Evolutionary conservation across 1,140 invertebrate species (phyloP).

Genomic region (Lepidostoma basale): DNA sequence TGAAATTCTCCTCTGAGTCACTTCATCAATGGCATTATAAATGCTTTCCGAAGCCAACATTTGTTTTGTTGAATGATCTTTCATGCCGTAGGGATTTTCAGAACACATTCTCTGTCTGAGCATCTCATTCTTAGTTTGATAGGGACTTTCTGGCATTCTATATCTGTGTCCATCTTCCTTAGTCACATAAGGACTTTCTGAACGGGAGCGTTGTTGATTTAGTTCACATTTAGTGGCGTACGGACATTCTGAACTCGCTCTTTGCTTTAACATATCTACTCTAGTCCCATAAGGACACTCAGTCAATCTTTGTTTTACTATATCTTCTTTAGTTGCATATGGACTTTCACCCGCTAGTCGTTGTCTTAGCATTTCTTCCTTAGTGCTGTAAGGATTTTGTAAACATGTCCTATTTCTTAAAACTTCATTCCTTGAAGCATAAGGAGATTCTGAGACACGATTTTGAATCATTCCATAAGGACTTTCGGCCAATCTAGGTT

Average conservation of each 20-base stretch:
- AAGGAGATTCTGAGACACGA: slow-evolving; percentile 46
- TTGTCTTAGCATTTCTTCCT: slow-evolving; percentile 57
- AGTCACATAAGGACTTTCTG: slow-evolving; percentile 55
- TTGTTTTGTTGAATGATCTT: slow-evolving; percentile 16
- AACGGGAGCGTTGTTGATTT: slow-evolving; percentile 48
- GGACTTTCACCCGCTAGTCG: slow-evolving; percentile 55
- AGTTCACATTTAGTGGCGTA: slow-evolving; percentile 18
- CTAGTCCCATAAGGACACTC: slow-evolving; percentile 58
- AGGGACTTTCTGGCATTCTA: slow-evolving; percentile 57
- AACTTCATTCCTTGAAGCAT: slow-evolving; percentile 23
- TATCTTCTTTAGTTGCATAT: slow-evolving; percentile 60
- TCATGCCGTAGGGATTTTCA: slow-evolving; percentile 32
- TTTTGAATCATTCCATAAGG: slow-evolving; percentile 24
- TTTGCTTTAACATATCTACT: slow-evolving; percentile 53
- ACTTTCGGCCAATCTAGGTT: slow-evolving; percentile 19
- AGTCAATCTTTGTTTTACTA: slow-evolving; percentile 53
- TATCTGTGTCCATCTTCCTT: slow-evolving; percentile 59
- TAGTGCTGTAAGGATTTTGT: slow-evolving; percentile 58
- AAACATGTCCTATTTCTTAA: slow-evolving; percentile 49
- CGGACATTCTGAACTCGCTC: slow-evolving; percentile 16
- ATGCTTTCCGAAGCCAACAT: not conserved
- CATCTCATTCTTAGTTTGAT: slow-evolving; percentile 55
- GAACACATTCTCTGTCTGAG: slow-evolving; percentile 55
- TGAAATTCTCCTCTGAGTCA: not conserved
- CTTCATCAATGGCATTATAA: not conserved